Evolutionary conservation across 2,113 vertebrate species (phyloP), one percentile per base, ranked within the genome.

Genomic region (Sylvietta virens): DNA sequence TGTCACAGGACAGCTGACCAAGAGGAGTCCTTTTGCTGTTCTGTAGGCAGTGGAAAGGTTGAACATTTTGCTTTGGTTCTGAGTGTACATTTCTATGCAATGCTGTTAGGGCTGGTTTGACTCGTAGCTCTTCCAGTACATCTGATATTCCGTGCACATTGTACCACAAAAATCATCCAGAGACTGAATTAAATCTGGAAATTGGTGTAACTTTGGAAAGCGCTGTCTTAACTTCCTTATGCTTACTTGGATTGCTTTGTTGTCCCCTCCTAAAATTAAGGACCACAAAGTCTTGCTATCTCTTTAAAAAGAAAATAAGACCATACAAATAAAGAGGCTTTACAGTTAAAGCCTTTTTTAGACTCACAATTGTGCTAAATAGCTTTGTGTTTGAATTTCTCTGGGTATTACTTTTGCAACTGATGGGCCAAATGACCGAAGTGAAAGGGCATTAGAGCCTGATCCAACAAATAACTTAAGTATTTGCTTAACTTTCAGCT

Each of bases 401-500:
- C 44, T 57, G 20, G 12, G 23, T 39, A 21, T 79, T 79, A 69
- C 30, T 77, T 83, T 62, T 91, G 60, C 2, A 2, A 50, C 7
- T 90, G 60, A 35, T 40, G 62, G 40, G 57, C 31, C 39, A 78
- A 81, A 85, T 45, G 18, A 69, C 40, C 67, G 14, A 66, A 91
- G 79, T 88, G 88, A 96, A 97, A 95, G 74, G 93, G 33, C 54
- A 56, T 91, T 93, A 94, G 73, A 82, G 58, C n/a, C 33, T 82
- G 22, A 94, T 95, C 48, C 70, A 91, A 39, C 48, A 94, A 92
- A 69, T 91, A 83, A 44, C 45, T 92, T 89, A 71, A 83, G 42
- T n/a, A 70, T 67, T 76, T 84, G 35, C 72, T 93, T 94, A 78
- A 66, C 56, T 92, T 93, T 57, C 94, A 92, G 66, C 85, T 61